phyloP scores from a whole-genome alignment of 2,113 vertebrate genomes.

The Capreolus pygargus region DNA sequence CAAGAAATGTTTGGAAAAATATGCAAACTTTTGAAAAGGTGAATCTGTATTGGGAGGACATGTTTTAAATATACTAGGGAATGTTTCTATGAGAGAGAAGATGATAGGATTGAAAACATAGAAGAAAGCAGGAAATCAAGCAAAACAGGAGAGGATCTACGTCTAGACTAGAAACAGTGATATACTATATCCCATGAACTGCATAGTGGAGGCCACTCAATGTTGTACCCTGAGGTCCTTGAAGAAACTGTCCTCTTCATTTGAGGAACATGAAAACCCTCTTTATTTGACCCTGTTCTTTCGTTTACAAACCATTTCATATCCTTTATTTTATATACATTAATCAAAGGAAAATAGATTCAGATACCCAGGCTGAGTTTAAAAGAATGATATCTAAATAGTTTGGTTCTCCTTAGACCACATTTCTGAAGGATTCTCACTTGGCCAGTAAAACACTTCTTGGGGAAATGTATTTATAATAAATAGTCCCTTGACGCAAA shows the following conservation, averaged over 20 bases:
- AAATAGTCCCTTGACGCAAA: fast-evolving
- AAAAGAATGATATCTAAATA: not conserved
- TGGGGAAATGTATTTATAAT: not conserved
- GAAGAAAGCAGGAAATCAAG: not conserved
- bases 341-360: not conserved
- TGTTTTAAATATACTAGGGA: not conserved
- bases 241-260: not conserved
- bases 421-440: not conserved
- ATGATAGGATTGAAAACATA: fast-evolving
- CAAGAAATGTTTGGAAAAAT: not conserved
- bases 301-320: not conserved
- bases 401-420: not conserved
- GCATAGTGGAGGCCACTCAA: not conserved
- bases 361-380: not conserved
- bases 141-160: not conserved
- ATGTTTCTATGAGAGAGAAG: not conserved
- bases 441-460: not conserved
- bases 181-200: fast-evolving
- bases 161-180: not conserved
- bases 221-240: not conserved
- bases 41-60: not conserved
- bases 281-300: not conserved
- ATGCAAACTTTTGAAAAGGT: not conserved
- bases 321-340: not conserved
- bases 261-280: not conserved